Evolutionary conservation across 2,797 vertebrate genomes (phyloP), one percentile per base, ranked within the genome.

Genomic region (Hoplostethus mediterraneus): DNA sequence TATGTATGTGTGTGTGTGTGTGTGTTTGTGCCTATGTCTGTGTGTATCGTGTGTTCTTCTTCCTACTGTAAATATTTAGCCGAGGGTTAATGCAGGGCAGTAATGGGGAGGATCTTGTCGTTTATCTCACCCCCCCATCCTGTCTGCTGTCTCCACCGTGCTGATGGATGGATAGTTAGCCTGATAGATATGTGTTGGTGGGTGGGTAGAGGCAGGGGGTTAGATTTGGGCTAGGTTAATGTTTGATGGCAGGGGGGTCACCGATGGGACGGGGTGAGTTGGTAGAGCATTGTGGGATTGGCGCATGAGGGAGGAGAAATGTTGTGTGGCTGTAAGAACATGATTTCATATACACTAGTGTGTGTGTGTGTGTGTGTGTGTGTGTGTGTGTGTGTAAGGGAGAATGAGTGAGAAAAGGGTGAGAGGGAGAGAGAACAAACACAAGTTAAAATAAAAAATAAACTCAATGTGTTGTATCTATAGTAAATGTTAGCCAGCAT

Each of bases 61-160:
- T 72, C 60, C 56, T 75, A 94, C 90, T 94, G 93, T 95, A 95
- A 95, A 95, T 94, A 94, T 95, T 95, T 95, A 94, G 91, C 90
- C 68, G 74, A 84, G 75, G 87, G 89, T 94, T 94, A 94, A 94
- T 93, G 90, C 89, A 90, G 90, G 88, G 86, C 90, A 91, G 92
- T 89, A 89, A 90, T 90, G 80, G 82, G 91, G 89, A 89, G 85
- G 87, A 84, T 89, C 71, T 79, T 73, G 83, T 73, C 75, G 63
- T 91, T 90, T 89, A 86, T 73, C 69, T 80, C 45, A 48, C 28
- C 21, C 55, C 17, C n/a, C 78, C 63, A 63, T 79, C 68, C 85
- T 75, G 76, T 84, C 82, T 81, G 79, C 79, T 69, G 77, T 76
- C 83, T 88, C 65, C 82, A 55, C 61, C 2, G 42, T 67, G 84